These are phyloP conservation scores for Acropternis orthonyx DNA, from an alignment of 2,797 vertebrate genomes.

Conservation along the genomic window DNA sequence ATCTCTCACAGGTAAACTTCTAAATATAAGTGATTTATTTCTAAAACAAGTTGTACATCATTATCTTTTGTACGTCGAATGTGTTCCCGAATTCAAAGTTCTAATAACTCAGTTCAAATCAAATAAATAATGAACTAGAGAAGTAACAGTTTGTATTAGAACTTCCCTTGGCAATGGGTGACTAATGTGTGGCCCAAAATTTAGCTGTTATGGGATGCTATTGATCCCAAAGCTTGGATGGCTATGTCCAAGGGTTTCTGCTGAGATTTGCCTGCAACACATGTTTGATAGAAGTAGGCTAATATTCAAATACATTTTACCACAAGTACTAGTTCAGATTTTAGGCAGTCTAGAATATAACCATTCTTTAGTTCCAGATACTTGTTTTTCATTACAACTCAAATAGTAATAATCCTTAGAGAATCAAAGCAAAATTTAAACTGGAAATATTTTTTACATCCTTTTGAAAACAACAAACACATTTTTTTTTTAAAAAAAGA, in stretches of 20 bases:
- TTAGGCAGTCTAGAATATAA: background rate
- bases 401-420: background rate
- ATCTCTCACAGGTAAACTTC: background rate
- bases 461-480: background rate
- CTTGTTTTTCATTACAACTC: background rate
- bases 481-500: background rate
- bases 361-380: background rate
- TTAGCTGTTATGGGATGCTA: background rate
- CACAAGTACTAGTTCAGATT: background rate
- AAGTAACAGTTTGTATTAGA: background rate
- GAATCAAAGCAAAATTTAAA: background rate
- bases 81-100: background rate
- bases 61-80: background rate
- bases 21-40: background rate
- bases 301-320: background rate
- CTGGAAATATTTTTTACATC: background rate
- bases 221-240: background rate
- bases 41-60: background rate
- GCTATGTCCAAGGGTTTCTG: background rate
- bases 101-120: background rate
- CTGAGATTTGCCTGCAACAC: background rate
- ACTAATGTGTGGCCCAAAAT: background rate
- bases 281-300: background rate
- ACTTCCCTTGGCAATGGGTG: background rate
- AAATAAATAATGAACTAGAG: background rate